Conservation (phyloP, 2,888 invertebrate genomes). For the Drosophila lutescens region DNA sequence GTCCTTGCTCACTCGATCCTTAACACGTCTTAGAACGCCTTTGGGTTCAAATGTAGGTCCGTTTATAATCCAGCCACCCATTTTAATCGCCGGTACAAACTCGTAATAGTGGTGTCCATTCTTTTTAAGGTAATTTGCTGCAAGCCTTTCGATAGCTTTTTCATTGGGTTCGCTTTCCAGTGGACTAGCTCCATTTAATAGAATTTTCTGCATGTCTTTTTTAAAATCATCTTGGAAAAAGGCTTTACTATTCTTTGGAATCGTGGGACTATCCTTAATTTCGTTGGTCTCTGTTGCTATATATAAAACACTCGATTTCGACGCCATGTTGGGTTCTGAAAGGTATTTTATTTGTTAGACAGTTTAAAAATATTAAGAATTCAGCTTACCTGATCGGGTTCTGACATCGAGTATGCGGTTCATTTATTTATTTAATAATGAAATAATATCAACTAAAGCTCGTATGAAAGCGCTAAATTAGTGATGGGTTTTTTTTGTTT, state of each 20-base stretch:
- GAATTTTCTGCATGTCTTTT: slow-evolving; percentile 10
- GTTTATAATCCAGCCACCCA: neutral
- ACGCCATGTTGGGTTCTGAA: neutral
- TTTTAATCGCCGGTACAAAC: neutral
- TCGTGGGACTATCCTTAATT: neutral
- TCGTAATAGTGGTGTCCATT: slow-evolving; percentile 11
- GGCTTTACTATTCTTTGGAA: neutral
- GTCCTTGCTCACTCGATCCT: slow-evolving; percentile 12
- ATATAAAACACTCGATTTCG: neutral
- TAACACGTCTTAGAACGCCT: slow-evolving; percentile 5
- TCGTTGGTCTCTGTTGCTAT: slow-evolving; percentile 5
- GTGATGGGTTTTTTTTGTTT: slow-evolving; percentile 5
- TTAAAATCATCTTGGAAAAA: neutral
- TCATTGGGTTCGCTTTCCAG: neutral
- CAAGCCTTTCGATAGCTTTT: neutral
- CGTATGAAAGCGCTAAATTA: slow-evolving; percentile 13
- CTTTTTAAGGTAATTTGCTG: slow-evolving; percentile 4
- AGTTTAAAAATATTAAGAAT: neutral
- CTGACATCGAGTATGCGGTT: neutral
- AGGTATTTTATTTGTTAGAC: neutral
- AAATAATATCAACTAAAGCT: slow-evolving; percentile 7
- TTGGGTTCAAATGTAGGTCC: slow-evolving; percentile 7
- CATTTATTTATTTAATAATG: slow-evolving; percentile 16
- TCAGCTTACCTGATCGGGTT: neutral
- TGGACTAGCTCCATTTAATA: slow-evolving; percentile 1